Evolutionary conservation across 2,113 vertebrate species (phyloP).

Genomic region (Cavia aperea): DNA sequence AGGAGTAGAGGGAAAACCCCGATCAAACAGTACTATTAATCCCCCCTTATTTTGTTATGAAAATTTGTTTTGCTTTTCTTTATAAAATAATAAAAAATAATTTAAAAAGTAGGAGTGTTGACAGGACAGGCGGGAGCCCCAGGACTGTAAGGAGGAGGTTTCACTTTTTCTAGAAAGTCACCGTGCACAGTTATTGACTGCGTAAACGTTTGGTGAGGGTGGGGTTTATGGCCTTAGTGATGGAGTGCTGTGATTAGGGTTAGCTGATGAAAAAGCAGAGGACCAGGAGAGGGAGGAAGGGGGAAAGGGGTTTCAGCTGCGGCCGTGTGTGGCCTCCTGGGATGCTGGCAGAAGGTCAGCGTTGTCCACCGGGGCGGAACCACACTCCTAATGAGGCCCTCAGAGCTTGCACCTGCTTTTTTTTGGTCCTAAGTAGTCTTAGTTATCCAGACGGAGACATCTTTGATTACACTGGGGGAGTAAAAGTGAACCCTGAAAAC

Average conservation of each 20-base stretch:
- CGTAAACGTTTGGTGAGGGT: background rate
- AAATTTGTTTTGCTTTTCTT: background rate
- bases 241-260: slow-evolving; percentile 40
- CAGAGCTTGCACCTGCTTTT: background rate
- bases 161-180: background rate
- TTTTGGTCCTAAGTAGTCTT: background rate
- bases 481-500: background rate
- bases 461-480: background rate
- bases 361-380: background rate
- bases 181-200: background rate
- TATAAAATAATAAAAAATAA: background rate
- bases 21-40: background rate
- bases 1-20: background rate
- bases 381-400: slow-evolving; percentile 18
- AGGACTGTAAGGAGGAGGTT: background rate
- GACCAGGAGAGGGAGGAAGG: background rate
- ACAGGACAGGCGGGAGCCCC: background rate
- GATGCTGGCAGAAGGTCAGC: slow-evolving; percentile 2
- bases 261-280: slow-evolving; percentile 43
- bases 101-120: background rate
- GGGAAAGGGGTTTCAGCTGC: background rate
- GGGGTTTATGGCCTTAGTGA: slow-evolving; percentile 29
- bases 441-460: background rate
- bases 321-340: background rate
- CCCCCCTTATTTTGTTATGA: background rate